A percentile compares a stretch with the other conserved stretches of the same genome.
Conservation (phyloP, 37 sponge, comb jelly and placozoan genomes). For the Sycon ciliatum region DNA sequence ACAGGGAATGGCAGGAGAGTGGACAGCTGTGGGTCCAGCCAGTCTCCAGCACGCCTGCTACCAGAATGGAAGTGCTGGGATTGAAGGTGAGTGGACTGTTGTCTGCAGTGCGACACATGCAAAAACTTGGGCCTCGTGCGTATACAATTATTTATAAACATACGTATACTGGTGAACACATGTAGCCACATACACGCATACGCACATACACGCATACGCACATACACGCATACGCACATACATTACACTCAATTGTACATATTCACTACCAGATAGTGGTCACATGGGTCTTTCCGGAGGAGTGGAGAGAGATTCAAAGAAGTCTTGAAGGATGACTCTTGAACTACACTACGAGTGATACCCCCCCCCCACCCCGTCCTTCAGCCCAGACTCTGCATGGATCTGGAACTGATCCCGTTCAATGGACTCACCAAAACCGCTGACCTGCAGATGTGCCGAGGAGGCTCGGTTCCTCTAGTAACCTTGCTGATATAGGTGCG, state of each 20-base stretch:
- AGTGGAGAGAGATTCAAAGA: no score
- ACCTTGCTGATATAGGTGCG: no score
- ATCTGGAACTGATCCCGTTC: no score
- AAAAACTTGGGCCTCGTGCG: background rate
- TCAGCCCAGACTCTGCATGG: no score
- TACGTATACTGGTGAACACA: background rate
- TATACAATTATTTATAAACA: background rate
- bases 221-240: background rate
- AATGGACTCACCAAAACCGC: no score
- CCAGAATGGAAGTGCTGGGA: conserved; percentile 82
- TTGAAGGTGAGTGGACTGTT: conserved; percentile 54
- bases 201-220: background rate
- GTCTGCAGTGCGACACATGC: background rate
- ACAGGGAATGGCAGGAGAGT: conserved; percentile 82
- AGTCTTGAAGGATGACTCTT: no score
- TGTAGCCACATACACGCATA: background rate
- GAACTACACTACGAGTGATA: no score
- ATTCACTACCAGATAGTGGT: no score
- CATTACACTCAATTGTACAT: background rate
- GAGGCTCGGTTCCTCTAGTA: no score
- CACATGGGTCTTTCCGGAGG: no score
- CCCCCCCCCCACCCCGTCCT: no score
- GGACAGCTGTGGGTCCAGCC: conserved; percentile 92
- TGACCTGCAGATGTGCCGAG: no score
- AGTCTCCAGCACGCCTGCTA: conserved; percentile 94